Conservation (phyloP, 2,888 invertebrate species). For the Micropterix aruncella region DNA sequence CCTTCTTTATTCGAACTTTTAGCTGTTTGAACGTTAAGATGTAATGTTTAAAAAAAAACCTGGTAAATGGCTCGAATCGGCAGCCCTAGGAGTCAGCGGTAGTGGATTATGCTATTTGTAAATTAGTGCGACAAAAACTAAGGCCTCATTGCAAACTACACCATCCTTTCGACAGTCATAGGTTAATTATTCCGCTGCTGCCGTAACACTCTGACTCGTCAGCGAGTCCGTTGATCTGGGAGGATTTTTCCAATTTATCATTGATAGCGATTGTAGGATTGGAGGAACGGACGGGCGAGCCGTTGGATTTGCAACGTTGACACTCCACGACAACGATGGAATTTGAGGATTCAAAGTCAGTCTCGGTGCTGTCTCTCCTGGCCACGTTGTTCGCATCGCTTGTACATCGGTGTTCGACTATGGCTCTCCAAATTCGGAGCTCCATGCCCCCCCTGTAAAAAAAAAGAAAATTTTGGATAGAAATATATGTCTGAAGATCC, state of each 20-base stretch:
- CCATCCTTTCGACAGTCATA: slow-evolving; percentile 38
- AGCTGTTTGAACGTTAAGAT: no score
- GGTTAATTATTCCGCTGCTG: slow-evolving; percentile 24
- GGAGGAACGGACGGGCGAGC: slow-evolving; percentile 18
- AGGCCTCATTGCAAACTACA: slow-evolving; percentile 30
- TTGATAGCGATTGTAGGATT: slow-evolving; percentile 29
- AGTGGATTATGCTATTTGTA: no score
- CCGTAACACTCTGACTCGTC: slow-evolving; percentile 22
- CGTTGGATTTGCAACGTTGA: slow-evolving; percentile 15
- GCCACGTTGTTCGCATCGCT: slow-evolving; percentile 14
- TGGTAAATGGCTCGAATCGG: no score
- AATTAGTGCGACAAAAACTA: background rate
- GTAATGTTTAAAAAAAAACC: no score
- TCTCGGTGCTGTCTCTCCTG: slow-evolving; percentile 29
- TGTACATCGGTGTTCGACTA: slow-evolving; percentile 41
- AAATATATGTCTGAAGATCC: no score
- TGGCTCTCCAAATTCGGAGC: slow-evolving; percentile 73
- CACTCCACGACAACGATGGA: slow-evolving; percentile 34
- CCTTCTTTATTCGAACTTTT: no score
- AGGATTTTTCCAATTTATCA: slow-evolving; percentile 15
- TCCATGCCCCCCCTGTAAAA: slow-evolving; percentile 63
- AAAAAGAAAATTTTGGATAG: no score
- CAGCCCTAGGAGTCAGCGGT: no score
- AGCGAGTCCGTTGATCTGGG: slow-evolving; percentile 21
- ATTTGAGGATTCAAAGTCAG: slow-evolving; percentile 28